These are phyloP conservation scores for Leptura quadrifasciata DNA, from an alignment of 2,888 invertebrate species.

Conservation along the genomic window DNA sequence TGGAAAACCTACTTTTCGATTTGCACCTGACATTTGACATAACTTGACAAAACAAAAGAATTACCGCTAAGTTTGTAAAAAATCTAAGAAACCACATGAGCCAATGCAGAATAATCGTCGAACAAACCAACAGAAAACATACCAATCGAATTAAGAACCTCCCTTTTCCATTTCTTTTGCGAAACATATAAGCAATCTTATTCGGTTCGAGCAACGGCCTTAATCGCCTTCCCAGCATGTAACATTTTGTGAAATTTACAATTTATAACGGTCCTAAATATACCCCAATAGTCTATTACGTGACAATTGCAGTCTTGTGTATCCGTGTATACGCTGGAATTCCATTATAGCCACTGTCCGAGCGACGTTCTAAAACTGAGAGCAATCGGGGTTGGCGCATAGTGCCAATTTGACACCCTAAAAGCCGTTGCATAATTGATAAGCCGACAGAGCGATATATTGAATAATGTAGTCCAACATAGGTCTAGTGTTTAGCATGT, in stretches of 20 bases:
- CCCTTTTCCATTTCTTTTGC: background rate
- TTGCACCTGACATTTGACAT: too few species aligned
- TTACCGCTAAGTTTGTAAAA: too few species aligned
- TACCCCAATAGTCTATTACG: background rate
- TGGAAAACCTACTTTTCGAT: too few species aligned
- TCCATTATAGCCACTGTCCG: slow-evolving; percentile 9
- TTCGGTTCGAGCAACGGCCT: background rate
- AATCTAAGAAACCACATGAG: too few species aligned
- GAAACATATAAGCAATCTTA: background rate
- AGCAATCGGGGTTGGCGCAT: slow-evolving; percentile 55
- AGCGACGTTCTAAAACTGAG: slow-evolving; percentile 49
- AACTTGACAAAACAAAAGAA: too few species aligned
- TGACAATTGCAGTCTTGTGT: slow-evolving; percentile 19
- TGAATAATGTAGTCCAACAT: slow-evolving; percentile 74
- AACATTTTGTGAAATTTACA: background rate
- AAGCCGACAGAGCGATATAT: slow-evolving; percentile 73
- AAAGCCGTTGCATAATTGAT: slow-evolving; percentile 73
- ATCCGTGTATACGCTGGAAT: background rate
- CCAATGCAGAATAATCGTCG: too few species aligned
- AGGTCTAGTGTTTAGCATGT: slow-evolving; percentile 74
- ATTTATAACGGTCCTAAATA: background rate
- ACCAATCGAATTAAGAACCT: too few species aligned
- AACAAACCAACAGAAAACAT: too few species aligned
- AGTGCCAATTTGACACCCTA: slow-evolving; percentile 73
- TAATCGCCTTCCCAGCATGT: background rate